These are phyloP conservation scores for Pissodes strobi DNA, from an alignment of 1,140 invertebrate species.

Conservation along the genomic window DNA sequence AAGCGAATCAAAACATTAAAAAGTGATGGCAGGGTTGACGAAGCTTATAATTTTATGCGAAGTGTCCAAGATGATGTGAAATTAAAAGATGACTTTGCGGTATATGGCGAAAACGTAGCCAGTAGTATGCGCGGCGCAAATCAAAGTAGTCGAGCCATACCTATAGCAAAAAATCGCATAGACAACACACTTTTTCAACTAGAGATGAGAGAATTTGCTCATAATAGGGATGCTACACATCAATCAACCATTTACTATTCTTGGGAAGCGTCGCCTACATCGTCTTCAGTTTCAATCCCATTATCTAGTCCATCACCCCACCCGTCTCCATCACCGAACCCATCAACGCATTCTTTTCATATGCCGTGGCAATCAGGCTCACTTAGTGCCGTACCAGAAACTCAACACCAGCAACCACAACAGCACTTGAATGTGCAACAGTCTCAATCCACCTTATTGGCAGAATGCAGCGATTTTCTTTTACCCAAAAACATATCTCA, in stretches of 20 bases:
- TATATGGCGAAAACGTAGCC: conserved; percentile 17
- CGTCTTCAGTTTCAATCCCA: background rate
- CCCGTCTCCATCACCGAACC: no score
- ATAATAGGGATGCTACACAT: background rate
- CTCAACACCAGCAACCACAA: no score
- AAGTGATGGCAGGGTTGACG: conserved; percentile 5
- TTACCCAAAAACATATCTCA: no score
- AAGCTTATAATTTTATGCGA: conserved; percentile 23
- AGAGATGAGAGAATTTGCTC: no score
- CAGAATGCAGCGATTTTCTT: no score
- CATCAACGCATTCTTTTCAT: background rate
- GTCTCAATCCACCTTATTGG: no score
- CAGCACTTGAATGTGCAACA: no score
- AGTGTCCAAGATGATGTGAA: conserved; percentile 20
- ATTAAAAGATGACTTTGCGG: conserved; percentile 16
- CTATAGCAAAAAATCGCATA: conserved; percentile 19
- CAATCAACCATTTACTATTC: background rate
- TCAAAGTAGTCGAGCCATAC: conserved; percentile 14
- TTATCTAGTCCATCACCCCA: background rate
- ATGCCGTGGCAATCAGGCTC: no score
- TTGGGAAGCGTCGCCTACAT: background rate
- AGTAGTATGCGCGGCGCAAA: conserved; percentile 15
- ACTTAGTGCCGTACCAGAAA: no score
- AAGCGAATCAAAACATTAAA: conserved; percentile 10
- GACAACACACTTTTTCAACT: no score